Conservation (phyloP, 2,888 invertebrate species). For the Sialis lutaria region DNA sequence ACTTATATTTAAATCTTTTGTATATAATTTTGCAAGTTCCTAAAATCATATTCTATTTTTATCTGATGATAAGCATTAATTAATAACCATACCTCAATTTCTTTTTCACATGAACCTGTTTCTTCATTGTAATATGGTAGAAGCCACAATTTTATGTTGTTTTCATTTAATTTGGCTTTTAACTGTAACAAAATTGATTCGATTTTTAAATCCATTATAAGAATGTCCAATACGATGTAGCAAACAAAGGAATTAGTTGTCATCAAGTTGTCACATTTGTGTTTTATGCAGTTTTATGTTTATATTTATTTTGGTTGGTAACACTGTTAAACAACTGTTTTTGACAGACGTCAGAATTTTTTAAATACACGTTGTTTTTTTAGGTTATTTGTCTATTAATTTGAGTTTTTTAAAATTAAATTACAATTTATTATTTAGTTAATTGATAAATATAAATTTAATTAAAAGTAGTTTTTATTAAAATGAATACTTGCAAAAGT, state of each 20-base stretch:
- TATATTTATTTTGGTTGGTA: too few species aligned
- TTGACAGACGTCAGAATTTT: too few species aligned
- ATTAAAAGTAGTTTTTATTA: not conserved
- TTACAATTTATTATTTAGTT: too few species aligned
- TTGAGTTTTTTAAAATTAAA: too few species aligned
- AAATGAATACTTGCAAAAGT: not conserved
- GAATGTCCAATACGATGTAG: too few species aligned
- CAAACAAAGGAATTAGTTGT: too few species aligned
- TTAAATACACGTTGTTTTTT: too few species aligned
- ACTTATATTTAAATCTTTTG: conserved; percentile 33
- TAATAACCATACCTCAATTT: conserved; percentile 27
- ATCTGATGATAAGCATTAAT: not conserved
- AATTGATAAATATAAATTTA: not conserved
- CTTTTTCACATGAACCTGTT: conserved; percentile 26
- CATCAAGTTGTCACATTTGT: too few species aligned
- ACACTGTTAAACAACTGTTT: too few species aligned
- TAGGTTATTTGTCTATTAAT: too few species aligned
- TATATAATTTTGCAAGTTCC: conserved; percentile 43
- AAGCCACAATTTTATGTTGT: conserved; percentile 58
- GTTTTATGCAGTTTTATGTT: too few species aligned
- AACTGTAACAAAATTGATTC: conserved; percentile 49
- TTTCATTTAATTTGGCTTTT: conserved; percentile 45
- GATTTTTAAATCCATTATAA: conserved; percentile 14
- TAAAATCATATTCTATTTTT: conserved; percentile 19
- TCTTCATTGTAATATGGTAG: conserved; percentile 43